Base-by-base conservation (phyloP, 2,113 vertebrate species). In the Pygoscelis adeliae region DNA sequence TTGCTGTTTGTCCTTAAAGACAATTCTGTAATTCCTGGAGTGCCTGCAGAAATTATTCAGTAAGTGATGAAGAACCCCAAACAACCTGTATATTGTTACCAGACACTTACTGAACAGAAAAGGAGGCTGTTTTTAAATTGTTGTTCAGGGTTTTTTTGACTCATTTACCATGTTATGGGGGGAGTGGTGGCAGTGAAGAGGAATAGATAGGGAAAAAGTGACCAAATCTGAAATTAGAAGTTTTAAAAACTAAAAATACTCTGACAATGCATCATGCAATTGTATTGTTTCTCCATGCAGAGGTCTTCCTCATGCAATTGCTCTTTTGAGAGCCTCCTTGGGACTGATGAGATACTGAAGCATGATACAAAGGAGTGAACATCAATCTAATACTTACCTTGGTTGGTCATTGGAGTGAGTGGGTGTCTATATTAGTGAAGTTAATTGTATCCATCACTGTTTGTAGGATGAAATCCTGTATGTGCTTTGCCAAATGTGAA, bases 1-100 rank as follows among this genome's bases (percentile, higher is more conserved):
- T 89, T 81, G 22, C 58, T 90, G 4, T 49, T 91, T 82, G 19
- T 46, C 19, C 29, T 67, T 84, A 69, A 90, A 55, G 10, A 32
- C 0, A 3, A 13, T 52, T 65, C 9, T 50, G 0, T 70, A 66
- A 62, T 56, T 81, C 25, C 32, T 81, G 23, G 42, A 9, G 6
- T 70, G 9, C 34, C 46, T 77, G 22, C n/a, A 77, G 49, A 74
- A 84, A 30, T 42, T 73, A 58, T 53, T 79, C 67, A 15, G 12
- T 65, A 44, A 66, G 29, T 36, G 16, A 36, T 63, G 29, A 84
- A 78, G 59, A 82, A 21, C n/a, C 30, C 8, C 59, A 61, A 71
- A 42, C 12, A 42, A 84, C 22, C 8, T 63, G 26, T n/a, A 21
- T 74, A 16, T 32, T 53, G 11, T 87, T 93, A 30, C 9, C 27